These are phyloP conservation scores for Melinopterus prodromus DNA, from an alignment of 2,888 invertebrate genomes.

Conservation along the genomic window DNA sequence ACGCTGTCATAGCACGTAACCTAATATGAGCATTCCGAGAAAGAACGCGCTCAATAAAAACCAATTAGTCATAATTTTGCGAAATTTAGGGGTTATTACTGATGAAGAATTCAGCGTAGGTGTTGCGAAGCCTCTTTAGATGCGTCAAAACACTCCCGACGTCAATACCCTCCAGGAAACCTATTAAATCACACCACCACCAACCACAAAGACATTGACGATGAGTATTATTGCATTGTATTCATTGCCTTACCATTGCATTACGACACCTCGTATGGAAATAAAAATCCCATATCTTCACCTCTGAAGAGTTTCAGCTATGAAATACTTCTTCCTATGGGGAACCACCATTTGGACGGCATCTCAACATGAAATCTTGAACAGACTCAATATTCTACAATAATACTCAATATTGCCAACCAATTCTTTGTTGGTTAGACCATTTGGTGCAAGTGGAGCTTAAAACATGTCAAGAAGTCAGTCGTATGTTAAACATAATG, in stretches of 20 bases:
- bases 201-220: not conserved
- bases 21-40: slow-evolving; percentile 6
- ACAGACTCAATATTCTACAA: too few species aligned
- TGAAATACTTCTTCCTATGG: too few species aligned
- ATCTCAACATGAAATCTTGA: too few species aligned
- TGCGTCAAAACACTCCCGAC: not conserved
- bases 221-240: not conserved
- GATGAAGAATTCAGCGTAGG: slow-evolving; percentile 15
- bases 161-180: slow-evolving; percentile 17
- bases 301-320: too few species aligned
- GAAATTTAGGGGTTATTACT: slow-evolving; percentile 14
- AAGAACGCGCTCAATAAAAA: not conserved
- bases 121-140: not conserved
- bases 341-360: too few species aligned
- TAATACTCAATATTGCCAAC: too few species aligned
- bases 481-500: too few species aligned
- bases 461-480: too few species aligned
- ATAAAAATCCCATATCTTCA: too few species aligned
- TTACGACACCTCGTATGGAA: not conserved
- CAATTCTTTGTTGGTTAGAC: too few species aligned
- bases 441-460: too few species aligned
- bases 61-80: slow-evolving; percentile 20
- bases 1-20: not conserved
- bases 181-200: not conserved
- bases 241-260: too few species aligned